Percentiles rank a stretch among this genome's conserved stretches.
Conservation (phyloP, 2,888 invertebrate species). For the Agrochola lota region DNA sequence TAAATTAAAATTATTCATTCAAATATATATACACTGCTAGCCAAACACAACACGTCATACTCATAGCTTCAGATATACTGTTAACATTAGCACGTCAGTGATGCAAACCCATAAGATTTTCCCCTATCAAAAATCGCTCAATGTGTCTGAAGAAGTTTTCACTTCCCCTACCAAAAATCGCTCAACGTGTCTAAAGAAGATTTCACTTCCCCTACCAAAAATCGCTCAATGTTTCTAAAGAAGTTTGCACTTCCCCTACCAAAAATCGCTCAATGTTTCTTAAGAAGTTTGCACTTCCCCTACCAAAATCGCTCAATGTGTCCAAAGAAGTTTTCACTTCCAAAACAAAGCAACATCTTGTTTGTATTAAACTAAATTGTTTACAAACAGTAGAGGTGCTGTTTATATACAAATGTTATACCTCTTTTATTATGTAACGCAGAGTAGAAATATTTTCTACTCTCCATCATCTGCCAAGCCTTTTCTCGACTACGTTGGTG, state of each 20-base stretch:
- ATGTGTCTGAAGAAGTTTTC: not conserved
- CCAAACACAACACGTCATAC: not conserved
- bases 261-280: not conserved
- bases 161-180: not conserved
- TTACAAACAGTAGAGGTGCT: slow-evolving; percentile 6
- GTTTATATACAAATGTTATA: slow-evolving; percentile 9
- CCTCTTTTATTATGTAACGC: not conserved
- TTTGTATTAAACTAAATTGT: slow-evolving; percentile 9
- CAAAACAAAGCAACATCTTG: not conserved
- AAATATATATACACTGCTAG: no score
- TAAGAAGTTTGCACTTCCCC: not conserved
- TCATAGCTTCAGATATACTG: not conserved
- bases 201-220: not conserved
- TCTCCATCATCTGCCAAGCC: no score
- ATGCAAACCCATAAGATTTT: not conserved
- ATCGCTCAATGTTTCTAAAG: not conserved
- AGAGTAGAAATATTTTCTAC: not conserved
- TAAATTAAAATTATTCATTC: no score
- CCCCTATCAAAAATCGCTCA: not conserved
- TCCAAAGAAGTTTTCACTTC: not conserved
- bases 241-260: not conserved
- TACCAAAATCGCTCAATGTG: not conserved
- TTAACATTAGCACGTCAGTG: not conserved
- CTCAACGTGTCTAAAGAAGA: not conserved
- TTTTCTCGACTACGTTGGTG: not conserved